Percentiles rank a stretch among this genome's conserved stretches.
Conservation (phyloP, 2,113 vertebrate genomes). For the Rhizomys pruinosus region DNA sequence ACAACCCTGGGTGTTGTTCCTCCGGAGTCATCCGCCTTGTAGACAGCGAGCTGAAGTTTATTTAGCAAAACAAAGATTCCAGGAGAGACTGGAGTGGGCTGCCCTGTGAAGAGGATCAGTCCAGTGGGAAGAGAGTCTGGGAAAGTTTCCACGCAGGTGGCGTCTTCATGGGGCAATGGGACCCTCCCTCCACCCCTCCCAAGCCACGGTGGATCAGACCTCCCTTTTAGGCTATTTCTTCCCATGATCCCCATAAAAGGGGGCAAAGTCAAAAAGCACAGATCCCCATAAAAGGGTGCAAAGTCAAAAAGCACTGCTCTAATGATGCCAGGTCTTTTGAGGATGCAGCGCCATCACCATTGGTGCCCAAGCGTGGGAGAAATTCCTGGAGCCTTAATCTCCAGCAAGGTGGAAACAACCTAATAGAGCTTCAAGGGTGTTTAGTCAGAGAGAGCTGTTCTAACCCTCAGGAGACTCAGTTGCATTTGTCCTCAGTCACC, state of each 20-base stretch:
- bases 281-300: too few relatives aligned
- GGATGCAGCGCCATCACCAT: too few relatives aligned
- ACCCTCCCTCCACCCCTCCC: not conserved
- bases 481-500: not conserved
- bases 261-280: too few relatives aligned
- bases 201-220: too few relatives aligned
- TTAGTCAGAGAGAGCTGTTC: too few relatives aligned
- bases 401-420: not conserved
- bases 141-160: not conserved
- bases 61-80: not conserved
- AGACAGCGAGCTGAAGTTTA: not conserved
- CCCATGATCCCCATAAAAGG: too few relatives aligned
- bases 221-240: not conserved
- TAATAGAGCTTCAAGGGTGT: not conserved
- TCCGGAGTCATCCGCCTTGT: not conserved
- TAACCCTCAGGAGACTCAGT: not conserved
- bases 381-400: too few relatives aligned
- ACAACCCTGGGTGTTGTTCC: not conserved
- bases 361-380: not conserved
- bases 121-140: not conserved
- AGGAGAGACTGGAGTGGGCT: not conserved
- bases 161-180: not conserved
- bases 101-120: not conserved
- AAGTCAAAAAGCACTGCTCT: too few relatives aligned
- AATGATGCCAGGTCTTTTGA: not conserved